These are phyloP conservation scores for Xylota segnis DNA, from an alignment of 2,888 invertebrate species.

Conservation along the genomic window DNA sequence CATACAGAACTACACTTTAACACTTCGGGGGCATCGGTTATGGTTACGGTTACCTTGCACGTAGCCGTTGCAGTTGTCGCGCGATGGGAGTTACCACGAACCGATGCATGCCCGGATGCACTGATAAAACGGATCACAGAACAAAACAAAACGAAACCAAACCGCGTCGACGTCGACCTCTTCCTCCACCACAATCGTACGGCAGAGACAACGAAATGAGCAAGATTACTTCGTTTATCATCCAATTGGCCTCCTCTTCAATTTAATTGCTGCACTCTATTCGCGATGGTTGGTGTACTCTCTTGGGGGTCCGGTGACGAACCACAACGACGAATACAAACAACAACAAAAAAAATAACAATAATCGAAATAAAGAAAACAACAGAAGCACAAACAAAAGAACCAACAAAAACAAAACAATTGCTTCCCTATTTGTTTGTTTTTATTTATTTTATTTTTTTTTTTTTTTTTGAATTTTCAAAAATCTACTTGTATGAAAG, in stretches of 20 bases:
- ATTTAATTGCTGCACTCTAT: slow-evolving; percentile 60
- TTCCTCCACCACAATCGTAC: not conserved
- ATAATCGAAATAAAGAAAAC: slow-evolving; percentile 9
- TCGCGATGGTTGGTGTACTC: slow-evolving; percentile 33
- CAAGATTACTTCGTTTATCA: slow-evolving; percentile 62
- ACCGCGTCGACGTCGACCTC: slow-evolving; percentile 9
- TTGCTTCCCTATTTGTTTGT: not conserved
- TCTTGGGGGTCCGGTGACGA: not conserved
- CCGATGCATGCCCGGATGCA: slow-evolving; percentile 56
- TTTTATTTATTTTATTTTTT: not conserved
- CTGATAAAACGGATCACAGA: slow-evolving; percentile 29
- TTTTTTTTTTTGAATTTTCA: slow-evolving; percentile 45
- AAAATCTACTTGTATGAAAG: slow-evolving; percentile 32
- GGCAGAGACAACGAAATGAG: slow-evolving; percentile 34
- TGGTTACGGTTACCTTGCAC: slow-evolving; percentile 35
- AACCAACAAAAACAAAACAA: slow-evolving; percentile 33
- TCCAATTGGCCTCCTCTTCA: slow-evolving; percentile 65
- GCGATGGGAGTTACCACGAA: slow-evolving; percentile 25
- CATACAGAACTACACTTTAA: slow-evolving; percentile 42
- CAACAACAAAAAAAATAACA: slow-evolving; percentile 10
- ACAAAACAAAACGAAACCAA: slow-evolving; percentile 29
- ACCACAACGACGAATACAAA: not conserved
- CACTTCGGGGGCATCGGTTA: slow-evolving; percentile 29
- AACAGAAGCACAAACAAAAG: slow-evolving; percentile 13
- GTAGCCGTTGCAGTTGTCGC: slow-evolving; percentile 4